phyloP scores from a whole-genome alignment of 2,888 invertebrate genomes.

The Diogma glabrata region DNA sequence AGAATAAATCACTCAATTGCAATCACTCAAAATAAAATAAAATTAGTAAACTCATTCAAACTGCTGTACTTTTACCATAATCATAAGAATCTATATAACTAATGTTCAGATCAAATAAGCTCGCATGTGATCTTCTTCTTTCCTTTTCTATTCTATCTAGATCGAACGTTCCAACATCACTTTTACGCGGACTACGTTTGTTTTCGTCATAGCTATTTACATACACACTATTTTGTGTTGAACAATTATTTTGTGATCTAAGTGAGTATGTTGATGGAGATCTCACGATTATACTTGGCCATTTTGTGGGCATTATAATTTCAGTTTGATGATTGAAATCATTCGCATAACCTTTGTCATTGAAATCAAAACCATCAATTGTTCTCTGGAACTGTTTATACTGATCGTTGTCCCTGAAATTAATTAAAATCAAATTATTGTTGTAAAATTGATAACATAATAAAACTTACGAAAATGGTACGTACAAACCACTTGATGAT shows the following conservation, averaged over 20 bases:
- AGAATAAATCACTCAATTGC: too few species aligned
- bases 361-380: too few species aligned
- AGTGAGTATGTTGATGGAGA: slow-evolving; percentile 31
- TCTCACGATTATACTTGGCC: slow-evolving; percentile 34
- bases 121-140: slow-evolving; percentile 35
- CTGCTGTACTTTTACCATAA: slow-evolving; percentile 9
- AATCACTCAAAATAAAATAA: too few species aligned
- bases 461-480: slow-evolving; percentile 6
- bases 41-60: too few species aligned
- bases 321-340: neutral
- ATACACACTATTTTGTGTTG: neutral
- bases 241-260: slow-evolving; percentile 20
- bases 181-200: neutral
- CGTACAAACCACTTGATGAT: slow-evolving; percentile 12
- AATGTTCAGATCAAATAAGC: slow-evolving; percentile 26
- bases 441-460: too few species aligned
- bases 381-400: too few species aligned
- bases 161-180: slow-evolving; percentile 27
- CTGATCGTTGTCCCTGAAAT: too few species aligned
- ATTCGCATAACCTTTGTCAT: too few species aligned
- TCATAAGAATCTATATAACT: slow-evolving; percentile 6
- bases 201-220: neutral
- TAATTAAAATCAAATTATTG: too few species aligned
- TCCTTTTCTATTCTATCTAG: slow-evolving; percentile 35
- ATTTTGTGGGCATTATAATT: slow-evolving; percentile 20